Conservation (phyloP, 1,140 invertebrate species). For the Anastrepha ludens region DNA sequence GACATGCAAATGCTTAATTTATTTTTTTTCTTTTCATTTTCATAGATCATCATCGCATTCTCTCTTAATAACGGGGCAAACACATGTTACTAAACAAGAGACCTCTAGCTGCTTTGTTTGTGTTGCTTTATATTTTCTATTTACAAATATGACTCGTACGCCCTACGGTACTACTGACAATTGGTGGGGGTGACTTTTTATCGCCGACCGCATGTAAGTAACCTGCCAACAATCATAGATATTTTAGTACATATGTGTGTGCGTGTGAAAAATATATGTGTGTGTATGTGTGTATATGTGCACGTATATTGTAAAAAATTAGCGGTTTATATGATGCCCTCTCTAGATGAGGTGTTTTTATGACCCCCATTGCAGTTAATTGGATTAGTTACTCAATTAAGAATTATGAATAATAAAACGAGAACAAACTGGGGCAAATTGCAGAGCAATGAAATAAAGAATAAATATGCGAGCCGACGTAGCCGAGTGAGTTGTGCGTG, state of each 20-base stretch:
- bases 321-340: background rate
- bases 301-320: background rate
- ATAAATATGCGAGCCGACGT: background rate
- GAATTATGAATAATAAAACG: conserved; percentile 46
- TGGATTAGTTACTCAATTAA: conserved; percentile 46
- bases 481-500: no score
- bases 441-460: background rate
- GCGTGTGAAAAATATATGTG: background rate
- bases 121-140: background rate
- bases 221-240: background rate
- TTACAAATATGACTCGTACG: background rate
- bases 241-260: background rate
- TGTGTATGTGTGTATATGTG: background rate
- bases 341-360: conserved; percentile 25
- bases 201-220: conserved; percentile 13
- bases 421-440: conserved; percentile 19
- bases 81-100: conserved; percentile 26
- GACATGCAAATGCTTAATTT: conserved; percentile 33
- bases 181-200: conserved; percentile 26
- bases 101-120: conserved; percentile 2
- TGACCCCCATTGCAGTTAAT: conserved; percentile 49
- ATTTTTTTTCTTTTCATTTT: background rate
- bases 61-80: conserved; percentile 6
- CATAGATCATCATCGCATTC: conserved; percentile 21
- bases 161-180: background rate